These are phyloP conservation scores for Ariolimax columbianus DNA, from an alignment of 2,888 invertebrate genomes.

Conservation along the genomic window DNA sequence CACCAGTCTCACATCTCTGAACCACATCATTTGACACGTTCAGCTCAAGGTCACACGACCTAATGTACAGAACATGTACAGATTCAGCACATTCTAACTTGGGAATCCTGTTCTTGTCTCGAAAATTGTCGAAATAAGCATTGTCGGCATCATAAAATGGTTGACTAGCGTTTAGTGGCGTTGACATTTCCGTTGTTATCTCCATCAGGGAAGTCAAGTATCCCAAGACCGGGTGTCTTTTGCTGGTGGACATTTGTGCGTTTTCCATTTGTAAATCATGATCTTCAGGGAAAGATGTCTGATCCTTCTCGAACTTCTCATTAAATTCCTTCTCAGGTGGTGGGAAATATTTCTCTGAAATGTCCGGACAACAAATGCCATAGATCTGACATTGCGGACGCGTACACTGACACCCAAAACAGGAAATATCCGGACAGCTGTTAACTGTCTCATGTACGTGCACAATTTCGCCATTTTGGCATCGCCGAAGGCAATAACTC, in stretches of 20 bases:
- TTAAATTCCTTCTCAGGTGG: neutral
- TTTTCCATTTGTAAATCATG: neutral
- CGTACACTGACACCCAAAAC: slow-evolving; percentile 11
- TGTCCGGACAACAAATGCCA: slow-evolving; percentile 39
- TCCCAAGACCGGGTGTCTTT: too few species aligned
- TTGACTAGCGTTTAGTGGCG: neutral
- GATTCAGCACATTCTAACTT: neutral
- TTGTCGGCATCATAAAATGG: neutral
- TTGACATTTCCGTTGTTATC: neutral
- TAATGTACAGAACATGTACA: neutral
- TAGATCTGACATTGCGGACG: slow-evolving; percentile 32
- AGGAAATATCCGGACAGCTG: neutral
- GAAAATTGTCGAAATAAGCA: neutral
- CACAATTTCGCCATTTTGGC: neutral
- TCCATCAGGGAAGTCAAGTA: too few species aligned
- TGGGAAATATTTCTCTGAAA: slow-evolving; percentile 9
- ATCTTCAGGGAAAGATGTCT: neutral
- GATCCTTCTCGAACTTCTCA: neutral
- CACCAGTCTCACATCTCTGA: slow-evolving; percentile 3
- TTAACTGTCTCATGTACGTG: neutral
- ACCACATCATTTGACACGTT: neutral
- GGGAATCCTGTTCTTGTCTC: neutral
- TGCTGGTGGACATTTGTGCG: too few species aligned
- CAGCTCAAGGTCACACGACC: neutral
- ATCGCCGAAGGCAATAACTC: slow-evolving; percentile 24